Conservation (phyloP, 92 coral and sea anemone species). For the Palythoa caribaeorum region DNA sequence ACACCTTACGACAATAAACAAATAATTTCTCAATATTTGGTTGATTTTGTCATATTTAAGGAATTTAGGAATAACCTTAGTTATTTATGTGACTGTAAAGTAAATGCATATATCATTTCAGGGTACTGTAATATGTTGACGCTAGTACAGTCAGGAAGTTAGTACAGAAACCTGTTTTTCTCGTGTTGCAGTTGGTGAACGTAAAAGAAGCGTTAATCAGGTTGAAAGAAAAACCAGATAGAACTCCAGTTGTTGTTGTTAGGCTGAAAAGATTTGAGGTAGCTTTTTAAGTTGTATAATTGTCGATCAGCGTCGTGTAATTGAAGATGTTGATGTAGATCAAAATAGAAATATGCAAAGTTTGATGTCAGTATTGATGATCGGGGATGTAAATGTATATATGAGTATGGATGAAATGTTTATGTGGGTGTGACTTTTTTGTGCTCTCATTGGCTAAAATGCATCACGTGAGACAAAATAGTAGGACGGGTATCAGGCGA, state of each 20-base stretch:
- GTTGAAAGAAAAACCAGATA: conserved; percentile 43
- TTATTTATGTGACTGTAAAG: too few relatives aligned
- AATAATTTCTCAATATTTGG: too few relatives aligned
- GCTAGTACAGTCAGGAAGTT: neutral
- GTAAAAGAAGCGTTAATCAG: conserved; percentile 26
- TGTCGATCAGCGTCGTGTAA: neutral
- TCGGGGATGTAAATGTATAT: neutral
- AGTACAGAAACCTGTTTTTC: neutral
- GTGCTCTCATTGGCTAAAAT: too few relatives aligned
- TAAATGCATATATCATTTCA: too few relatives aligned
- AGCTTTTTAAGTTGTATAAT: neutral
- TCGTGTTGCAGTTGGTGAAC: conserved; percentile 38
- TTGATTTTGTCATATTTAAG: too few relatives aligned
- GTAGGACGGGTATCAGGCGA: too few relatives aligned
- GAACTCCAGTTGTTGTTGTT: conserved; percentile 38
- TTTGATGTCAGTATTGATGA: neutral
- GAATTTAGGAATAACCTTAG: too few relatives aligned
- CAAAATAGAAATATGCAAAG: neutral
- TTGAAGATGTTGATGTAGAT: neutral
- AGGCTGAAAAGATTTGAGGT: conserved; percentile 31
- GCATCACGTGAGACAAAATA: too few relatives aligned
- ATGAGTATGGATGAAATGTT: too few relatives aligned
- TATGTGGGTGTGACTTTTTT: too few relatives aligned
- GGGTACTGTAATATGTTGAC: neutral
- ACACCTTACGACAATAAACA: too few relatives aligned